phyloP scores from a whole-genome alignment of 2,797 vertebrate genomes.

The Mormyrops boulengeri region DNA sequence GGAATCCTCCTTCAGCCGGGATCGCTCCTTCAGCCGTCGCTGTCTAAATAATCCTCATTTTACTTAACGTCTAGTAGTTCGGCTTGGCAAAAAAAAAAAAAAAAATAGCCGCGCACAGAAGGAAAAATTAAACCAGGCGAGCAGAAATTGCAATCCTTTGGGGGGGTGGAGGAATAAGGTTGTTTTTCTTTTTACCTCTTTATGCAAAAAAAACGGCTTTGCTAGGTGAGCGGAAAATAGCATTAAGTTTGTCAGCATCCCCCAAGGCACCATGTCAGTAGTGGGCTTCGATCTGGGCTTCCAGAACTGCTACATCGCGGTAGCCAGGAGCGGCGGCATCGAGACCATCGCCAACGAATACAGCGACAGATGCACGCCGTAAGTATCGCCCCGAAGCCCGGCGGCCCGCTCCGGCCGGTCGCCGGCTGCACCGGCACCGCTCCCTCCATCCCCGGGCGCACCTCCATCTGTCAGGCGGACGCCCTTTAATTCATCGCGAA shows the following conservation, averaged over 20 bases:
- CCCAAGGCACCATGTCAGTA: constrained; percentile 75
- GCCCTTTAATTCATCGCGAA: not conserved
- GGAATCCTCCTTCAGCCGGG: constrained; percentile 46
- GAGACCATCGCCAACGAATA: constrained; percentile 92
- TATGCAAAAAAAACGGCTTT: constrained; percentile 31
- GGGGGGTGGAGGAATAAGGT: not conserved
- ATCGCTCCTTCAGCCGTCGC: constrained; percentile 53
- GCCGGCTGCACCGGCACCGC: not conserved
- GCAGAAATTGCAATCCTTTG: not conserved
- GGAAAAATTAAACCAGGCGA: not conserved
- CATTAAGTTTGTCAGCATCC: constrained; percentile 19
- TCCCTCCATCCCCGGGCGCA: not conserved
- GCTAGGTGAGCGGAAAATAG: constrained; percentile 38
- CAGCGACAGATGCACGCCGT: constrained; percentile 96
- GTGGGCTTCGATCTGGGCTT: constrained; percentile 92
- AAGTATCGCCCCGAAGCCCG: constrained; percentile 57
- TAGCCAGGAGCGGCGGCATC: constrained; percentile 87
- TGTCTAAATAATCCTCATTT: constrained; percentile 54
- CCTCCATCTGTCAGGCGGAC: not conserved
- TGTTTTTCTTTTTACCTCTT: not conserved
- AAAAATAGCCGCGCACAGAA: not conserved
- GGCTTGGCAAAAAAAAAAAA: constrained; percentile 30
- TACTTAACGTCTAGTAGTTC: constrained; percentile 58
- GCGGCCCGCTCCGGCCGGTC: constrained; percentile 14
- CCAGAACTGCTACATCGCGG: constrained; percentile 88